Conservation (phyloP, 2,888 invertebrate species). For the Coelinius sp. region DNA sequence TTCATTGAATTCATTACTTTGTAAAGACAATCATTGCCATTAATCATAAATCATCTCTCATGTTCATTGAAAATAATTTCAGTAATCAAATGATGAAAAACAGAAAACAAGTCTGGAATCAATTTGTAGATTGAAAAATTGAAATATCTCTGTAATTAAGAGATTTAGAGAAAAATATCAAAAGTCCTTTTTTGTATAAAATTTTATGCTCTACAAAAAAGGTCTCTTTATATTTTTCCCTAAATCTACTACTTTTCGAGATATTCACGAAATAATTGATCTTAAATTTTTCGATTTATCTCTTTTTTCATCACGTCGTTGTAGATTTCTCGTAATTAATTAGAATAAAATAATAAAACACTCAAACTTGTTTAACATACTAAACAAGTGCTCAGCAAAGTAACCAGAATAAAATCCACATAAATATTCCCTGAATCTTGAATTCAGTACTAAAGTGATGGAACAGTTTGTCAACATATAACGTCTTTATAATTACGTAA, state of each 20-base stretch:
- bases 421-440: not conserved
- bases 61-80: not conserved
- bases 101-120: slow-evolving; percentile 22
- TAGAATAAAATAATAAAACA: not conserved
- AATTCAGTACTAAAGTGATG: not conserved
- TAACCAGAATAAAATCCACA: not conserved
- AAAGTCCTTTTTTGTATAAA: too few relatives aligned
- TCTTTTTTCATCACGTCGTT: not conserved
- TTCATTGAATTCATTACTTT: not conserved
- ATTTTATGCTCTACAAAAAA: too few relatives aligned
- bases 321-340: not conserved
- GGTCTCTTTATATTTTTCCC: too few relatives aligned
- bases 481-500: too few relatives aligned
- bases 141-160: not conserved
- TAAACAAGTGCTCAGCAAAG: slow-evolving; percentile 18
- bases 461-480: not conserved
- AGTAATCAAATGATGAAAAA: not conserved
- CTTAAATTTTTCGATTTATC: not conserved
- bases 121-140: slow-evolving; percentile 2
- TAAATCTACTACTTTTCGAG: too few relatives aligned
- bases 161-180: too few relatives aligned
- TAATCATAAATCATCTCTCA: not conserved
- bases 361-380: not conserved
- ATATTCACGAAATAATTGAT: too few relatives aligned
- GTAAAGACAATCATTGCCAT: slow-evolving; percentile 1